These are phyloP conservation scores for Sterna hirundo DNA, from an alignment of 2,113 vertebrate genomes.

Conservation along the genomic window DNA sequence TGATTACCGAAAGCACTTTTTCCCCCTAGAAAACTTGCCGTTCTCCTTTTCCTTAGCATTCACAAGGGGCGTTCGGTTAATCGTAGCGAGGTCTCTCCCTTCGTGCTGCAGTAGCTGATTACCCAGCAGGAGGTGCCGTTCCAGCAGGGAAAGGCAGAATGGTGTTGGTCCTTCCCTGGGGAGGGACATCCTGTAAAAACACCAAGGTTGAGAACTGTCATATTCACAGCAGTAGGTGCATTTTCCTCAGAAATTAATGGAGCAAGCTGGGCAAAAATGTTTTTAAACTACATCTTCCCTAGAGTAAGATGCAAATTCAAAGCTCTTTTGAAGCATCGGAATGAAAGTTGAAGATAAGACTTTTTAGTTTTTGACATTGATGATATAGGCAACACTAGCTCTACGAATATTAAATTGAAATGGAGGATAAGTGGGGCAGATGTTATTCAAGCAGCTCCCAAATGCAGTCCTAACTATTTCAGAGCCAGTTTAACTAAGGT, in stretches of 20 bases:
- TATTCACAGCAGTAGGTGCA: conserved; percentile 83
- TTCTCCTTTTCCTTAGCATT: conserved; percentile 63
- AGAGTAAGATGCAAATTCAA: conserved; percentile 87
- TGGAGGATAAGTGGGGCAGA: conserved; percentile 49
- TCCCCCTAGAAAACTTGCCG: conserved; percentile 4
- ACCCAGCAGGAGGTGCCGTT: conserved; percentile 73
- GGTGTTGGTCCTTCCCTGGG: conserved; percentile 75
- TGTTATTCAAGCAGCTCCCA: conserved; percentile 44
- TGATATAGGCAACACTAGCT: conserved; percentile 73
- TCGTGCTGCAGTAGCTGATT: conserved; percentile 67
- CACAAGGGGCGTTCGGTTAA: conserved; percentile 57
- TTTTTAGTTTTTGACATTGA: conserved; percentile 79
- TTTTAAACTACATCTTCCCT: conserved; percentile 83
- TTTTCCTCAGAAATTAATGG: conserved; percentile 86
- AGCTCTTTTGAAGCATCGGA: conserved; percentile 82
- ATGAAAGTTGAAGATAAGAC: conserved; percentile 83
- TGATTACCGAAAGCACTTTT: conserved; percentile 63
- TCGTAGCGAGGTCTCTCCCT: conserved; percentile 56
- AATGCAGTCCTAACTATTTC: background rate
- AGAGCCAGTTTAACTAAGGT: background rate
- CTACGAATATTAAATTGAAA: conserved; percentile 69
- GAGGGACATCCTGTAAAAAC: conserved; percentile 83
- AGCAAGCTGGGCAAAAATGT: conserved; percentile 81
- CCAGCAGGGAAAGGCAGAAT: conserved; percentile 75
- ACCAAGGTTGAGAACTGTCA: conserved; percentile 85